A percentile compares a stretch with the other conserved stretches of the same genome.
phyloP scores from a whole-genome alignment of 2,888 invertebrate genomes.

The Tinea trinotella region DNA sequence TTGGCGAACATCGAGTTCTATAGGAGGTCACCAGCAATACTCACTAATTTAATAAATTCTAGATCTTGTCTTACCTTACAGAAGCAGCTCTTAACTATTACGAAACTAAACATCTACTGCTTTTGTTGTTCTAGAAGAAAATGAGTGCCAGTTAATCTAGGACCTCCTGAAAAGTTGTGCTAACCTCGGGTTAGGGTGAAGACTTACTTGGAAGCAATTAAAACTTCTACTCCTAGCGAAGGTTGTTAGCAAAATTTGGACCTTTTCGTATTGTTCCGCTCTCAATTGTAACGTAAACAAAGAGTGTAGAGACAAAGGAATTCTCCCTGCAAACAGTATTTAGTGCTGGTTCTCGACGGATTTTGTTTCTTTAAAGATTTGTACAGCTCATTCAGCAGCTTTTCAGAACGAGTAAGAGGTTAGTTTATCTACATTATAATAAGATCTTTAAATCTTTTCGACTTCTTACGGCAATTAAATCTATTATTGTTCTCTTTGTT shows the following conservation, averaged over 20 bases:
- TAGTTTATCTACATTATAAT: not conserved
- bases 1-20: not conserved
- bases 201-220: conserved; percentile 59
- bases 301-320: conserved; percentile 52
- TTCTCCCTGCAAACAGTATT: conserved; percentile 51
- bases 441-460: not conserved
- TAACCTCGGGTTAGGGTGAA: conserved; percentile 29
- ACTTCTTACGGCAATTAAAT: not conserved
- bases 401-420: not conserved
- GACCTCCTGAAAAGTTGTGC: conserved; percentile 27
- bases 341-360: conserved; percentile 48
- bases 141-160: conserved; percentile 34
- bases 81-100: not conserved
- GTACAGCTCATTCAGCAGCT: not conserved
- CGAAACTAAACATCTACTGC: not conserved
- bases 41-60: not conserved
- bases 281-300: conserved; percentile 57
- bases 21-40: not conserved
- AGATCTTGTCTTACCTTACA: not conserved
- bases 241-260: conserved; percentile 53
- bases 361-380: conserved; percentile 4
- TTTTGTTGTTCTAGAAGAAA: conserved; percentile 23
- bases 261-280: conserved; percentile 54
- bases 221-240: conserved; percentile 49
- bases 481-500: not conserved